phyloP scores from a whole-genome alignment of 2,797 vertebrate species.

The Anabas testudineus region DNA sequence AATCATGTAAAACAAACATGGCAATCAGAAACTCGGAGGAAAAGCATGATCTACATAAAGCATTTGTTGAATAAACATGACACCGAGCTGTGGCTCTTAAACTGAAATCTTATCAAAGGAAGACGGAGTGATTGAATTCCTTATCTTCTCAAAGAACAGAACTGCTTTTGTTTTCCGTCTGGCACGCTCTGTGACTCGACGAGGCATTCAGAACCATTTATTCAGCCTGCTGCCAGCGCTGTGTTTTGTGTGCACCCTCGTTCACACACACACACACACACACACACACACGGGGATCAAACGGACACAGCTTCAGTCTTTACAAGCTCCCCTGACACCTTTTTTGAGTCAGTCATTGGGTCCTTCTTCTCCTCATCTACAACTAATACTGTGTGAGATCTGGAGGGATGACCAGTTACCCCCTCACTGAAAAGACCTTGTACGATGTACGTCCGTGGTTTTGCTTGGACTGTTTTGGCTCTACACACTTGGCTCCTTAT shows the following conservation, averaged over 20 bases:
- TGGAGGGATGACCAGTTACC: slow-evolving; percentile 47
- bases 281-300: slow-evolving; percentile 29
- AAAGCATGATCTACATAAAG: slow-evolving; percentile 33
- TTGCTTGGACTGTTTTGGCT: slow-evolving; percentile 43
- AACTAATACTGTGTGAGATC: slow-evolving; percentile 8
- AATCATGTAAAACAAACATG: slow-evolving; percentile 41
- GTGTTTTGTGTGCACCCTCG: slow-evolving; percentile 15
- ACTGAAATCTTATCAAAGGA: slow-evolving; percentile 40
- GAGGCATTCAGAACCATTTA: slow-evolving; percentile 28
- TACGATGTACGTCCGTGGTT: slow-evolving; percentile 50
- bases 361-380: slow-evolving; percentile 12
- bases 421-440: slow-evolving; percentile 50
- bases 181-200: slow-evolving; percentile 32
- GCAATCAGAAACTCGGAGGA: slow-evolving; percentile 32
- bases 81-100: slow-evolving; percentile 13
- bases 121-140: slow-evolving; percentile 30
- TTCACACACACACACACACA: slow-evolving; percentile 22
- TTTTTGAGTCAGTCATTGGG: slow-evolving; percentile 7
- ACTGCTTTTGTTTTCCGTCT: slow-evolving; percentile 56
- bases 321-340: slow-evolving; percentile 10
- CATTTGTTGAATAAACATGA: slow-evolving; percentile 42
- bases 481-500: slow-evolving; percentile 34
- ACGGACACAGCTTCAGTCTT: slow-evolving; percentile 11
- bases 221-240: slow-evolving; percentile 25
- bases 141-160: slow-evolving; percentile 52